Base-by-base conservation (phyloP, 2,888 invertebrate genomes). In the Tinea pellionella region DNA sequence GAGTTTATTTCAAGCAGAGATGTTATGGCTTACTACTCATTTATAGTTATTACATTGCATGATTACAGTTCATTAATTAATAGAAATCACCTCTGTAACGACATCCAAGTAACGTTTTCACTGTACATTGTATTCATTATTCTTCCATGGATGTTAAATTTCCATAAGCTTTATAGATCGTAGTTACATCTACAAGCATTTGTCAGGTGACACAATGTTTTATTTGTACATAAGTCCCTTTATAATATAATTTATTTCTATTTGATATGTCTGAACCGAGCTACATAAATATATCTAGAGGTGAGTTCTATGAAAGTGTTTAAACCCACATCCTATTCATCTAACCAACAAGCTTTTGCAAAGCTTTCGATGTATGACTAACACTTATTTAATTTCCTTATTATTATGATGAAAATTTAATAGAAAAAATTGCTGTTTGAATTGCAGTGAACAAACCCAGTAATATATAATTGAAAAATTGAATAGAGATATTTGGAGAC, bases 141-240 rank as follows among this genome's bases (percentile, higher is more conserved):
- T 19, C 41, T 59, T 74, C 78, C 82, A 85, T 81, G 76, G 71
- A 79, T 79, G 77, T 81, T 79, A 79, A 67, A 69, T 59, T 81
- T 77, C 77, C 73, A 64, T 74, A 74, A 76, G 69, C 71, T 32
- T 66, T 70, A 60, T 41, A 32, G 6, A 13, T 43, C 43, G 43
- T 16, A 41, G 47, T 59, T 63, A 64, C 67, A 78, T 85, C 89
- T 90, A 90, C 90, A 85, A 90, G 90, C 90, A 86, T 89, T 89
- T 89, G 90, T 87, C 90, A 90, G 90, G 90, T 72, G 86, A 89
- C 83, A 88, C 88, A 80, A 76, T 79, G 77, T 83, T 83, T 77
- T 84, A 74, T 73, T 72, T 76, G 69, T 62, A 63, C 61, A 60
- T 53, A 18, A 19, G 47, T 47, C 18, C 53, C 2, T 53, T 13